phyloP scores from a whole-genome alignment of 2,797 vertebrate genomes.

The Ptychobarbus kaznakovi region DNA sequence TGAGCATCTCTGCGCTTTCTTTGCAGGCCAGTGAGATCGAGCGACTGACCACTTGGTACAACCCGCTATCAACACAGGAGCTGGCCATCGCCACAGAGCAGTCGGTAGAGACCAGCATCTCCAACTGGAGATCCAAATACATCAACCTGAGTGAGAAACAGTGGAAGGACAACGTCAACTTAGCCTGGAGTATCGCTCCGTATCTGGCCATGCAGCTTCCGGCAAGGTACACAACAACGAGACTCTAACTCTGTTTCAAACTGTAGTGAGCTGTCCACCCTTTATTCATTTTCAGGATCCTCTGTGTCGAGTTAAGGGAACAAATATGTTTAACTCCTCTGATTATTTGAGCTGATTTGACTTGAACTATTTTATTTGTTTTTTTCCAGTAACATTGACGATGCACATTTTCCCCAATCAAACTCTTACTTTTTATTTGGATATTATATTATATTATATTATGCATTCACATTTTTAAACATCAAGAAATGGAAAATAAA shows the following conservation, averaged over 20 bases:
- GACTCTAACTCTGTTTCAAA: too few relatives aligned
- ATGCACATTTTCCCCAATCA: neutral
- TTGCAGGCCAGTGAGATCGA: constrained; percentile 94
- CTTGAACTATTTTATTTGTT: neutral
- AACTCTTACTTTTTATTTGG: too few relatives aligned
- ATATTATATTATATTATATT: too few relatives aligned
- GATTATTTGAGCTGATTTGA: too few relatives aligned
- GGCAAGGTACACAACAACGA: constrained; percentile 76
- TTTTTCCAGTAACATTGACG: neutral
- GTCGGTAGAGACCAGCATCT: constrained; percentile 92
- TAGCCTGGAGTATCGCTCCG: constrained; percentile 95
- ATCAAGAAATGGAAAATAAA: too few relatives aligned
- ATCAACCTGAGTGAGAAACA: constrained; percentile 95
- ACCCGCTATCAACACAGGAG: constrained; percentile 92
- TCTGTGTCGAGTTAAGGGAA: neutral
- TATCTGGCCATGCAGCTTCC: constrained; percentile 93
- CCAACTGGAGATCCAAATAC: constrained; percentile 98
- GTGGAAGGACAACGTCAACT: constrained; percentile 97
- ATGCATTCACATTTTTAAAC: too few relatives aligned
- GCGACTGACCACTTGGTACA: constrained; percentile 95
- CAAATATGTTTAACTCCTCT: neutral
- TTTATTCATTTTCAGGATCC: neutral
- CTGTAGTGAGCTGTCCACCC: neutral
- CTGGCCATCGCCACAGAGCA: constrained; percentile 88
- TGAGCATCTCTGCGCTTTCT: neutral